Evolutionary conservation across 1,140 invertebrate species (phyloP).

Genomic region (Pristionchus pacificus): DNA sequence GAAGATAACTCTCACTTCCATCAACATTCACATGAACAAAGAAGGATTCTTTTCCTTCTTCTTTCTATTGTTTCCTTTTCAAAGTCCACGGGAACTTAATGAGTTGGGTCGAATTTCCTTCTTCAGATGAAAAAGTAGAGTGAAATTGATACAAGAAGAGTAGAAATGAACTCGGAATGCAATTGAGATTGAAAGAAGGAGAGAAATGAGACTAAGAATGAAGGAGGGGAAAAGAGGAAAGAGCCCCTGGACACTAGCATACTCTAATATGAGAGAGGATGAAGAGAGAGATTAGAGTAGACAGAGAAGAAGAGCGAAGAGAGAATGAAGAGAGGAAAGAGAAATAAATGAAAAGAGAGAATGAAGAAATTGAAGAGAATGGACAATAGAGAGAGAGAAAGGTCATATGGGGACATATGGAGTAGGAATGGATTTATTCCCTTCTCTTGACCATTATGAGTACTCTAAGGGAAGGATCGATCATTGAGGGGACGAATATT

Average conservation of each 20-base stretch:
- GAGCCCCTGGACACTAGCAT: not conserved
- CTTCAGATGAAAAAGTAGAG: not conserved
- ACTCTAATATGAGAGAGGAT: not conserved
- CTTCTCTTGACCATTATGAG: not conserved
- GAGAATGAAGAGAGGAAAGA: conserved; percentile 11
- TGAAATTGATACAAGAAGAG: not conserved
- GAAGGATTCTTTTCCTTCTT: too few relatives aligned
- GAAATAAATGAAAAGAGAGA: conserved; percentile 3
- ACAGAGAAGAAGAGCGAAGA: not conserved
- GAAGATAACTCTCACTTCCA: not conserved
- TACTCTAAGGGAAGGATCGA: too few relatives aligned
- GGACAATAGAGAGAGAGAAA: not conserved
- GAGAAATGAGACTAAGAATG: conserved; percentile 10
- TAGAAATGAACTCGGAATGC: conserved; percentile 5
- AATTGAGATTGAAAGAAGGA: conserved; percentile 2
- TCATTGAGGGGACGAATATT: too few relatives aligned
- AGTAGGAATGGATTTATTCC: not conserved
- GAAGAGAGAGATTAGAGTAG: not conserved
- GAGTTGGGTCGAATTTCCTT: not conserved
- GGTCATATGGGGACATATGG: not conserved
- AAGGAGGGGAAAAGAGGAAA: conserved; percentile 20
- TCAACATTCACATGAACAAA: too few relatives aligned
- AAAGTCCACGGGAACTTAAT: conserved; percentile 3
- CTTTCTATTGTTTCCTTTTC: too few relatives aligned
- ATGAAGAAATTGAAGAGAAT: not conserved